A percentile compares a stretch with the other conserved stretches of the same genome.
Evolutionary conservation across 92 coral and sea anemone genomes (phyloP).

Genomic region (Umimayanthus chanpuru): DNA sequence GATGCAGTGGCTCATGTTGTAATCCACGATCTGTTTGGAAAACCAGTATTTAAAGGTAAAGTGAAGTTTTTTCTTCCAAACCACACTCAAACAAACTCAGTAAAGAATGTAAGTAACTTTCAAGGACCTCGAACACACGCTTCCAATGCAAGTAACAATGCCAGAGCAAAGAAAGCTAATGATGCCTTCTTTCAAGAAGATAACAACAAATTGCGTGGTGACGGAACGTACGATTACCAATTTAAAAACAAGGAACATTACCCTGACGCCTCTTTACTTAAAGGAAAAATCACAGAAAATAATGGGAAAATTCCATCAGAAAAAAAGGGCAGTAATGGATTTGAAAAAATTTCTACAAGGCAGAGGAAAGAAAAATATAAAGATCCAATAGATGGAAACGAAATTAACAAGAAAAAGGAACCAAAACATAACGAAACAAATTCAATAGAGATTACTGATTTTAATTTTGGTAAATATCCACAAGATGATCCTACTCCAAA

Average conservation of each 20-base stretch:
- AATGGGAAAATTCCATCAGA: neutral
- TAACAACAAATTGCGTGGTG: neutral
- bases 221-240: neutral
- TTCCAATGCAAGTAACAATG: neutral
- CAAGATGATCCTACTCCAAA: neutral
- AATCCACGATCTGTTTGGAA: slow-evolving; percentile 35
- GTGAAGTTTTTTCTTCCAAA: slow-evolving; percentile 41
- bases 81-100: neutral
- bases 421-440: neutral
- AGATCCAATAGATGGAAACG: neutral
- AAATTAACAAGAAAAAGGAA: neutral
- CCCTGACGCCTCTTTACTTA: neutral
- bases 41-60: slow-evolving; percentile 39
- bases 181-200: neutral
- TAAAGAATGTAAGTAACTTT: neutral
- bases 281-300: neutral
- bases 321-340: neutral
- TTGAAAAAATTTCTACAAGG: neutral
- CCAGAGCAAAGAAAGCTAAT: neutral
- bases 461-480: neutral
- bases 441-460: slow-evolving; percentile 1
- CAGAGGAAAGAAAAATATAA: neutral
- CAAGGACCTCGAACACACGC: neutral
- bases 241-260: neutral
- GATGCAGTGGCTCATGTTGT: slow-evolving; percentile 26